A percentile compares a stretch with the other conserved stretches of the same genome.
phyloP scores from a whole-genome alignment of 2,888 invertebrate genomes.

The Hofmannophila pseudospretella region DNA sequence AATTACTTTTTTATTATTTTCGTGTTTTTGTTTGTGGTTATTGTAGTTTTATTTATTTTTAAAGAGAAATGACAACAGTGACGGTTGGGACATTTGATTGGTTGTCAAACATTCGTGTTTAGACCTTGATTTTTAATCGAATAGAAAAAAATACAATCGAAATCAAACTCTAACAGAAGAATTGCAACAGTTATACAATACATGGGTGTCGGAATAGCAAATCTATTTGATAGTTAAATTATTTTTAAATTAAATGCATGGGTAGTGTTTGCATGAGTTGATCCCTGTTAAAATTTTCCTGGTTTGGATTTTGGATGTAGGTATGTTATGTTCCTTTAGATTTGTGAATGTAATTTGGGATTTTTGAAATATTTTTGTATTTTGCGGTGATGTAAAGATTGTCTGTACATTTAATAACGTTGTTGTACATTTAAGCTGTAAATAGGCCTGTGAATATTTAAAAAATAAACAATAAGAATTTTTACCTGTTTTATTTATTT shows the following conservation, averaged over 20 bases:
- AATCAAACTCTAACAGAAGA: not conserved
- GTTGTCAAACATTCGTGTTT: not conserved
- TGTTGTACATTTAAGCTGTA: slow-evolving; percentile 47
- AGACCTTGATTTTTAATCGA: not conserved
- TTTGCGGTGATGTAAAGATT: slow-evolving; percentile 19
- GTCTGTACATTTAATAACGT: slow-evolving; percentile 14
- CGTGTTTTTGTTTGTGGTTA: too few relatives aligned
- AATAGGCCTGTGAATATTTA: slow-evolving; percentile 58
- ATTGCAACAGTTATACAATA: not conserved
- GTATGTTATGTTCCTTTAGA: slow-evolving; percentile 13
- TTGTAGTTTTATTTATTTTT: too few relatives aligned
- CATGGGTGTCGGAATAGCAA: slow-evolving; percentile 17
- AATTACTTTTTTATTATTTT: too few relatives aligned
- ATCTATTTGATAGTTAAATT: slow-evolving; percentile 40
- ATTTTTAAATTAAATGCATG: slow-evolving; percentile 53
- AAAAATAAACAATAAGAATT: slow-evolving; percentile 58
- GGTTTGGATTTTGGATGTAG: slow-evolving; percentile 14
- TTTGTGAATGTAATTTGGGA: not conserved
- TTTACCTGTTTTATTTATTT: slow-evolving; percentile 60
- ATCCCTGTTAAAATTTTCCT: slow-evolving; percentile 23
- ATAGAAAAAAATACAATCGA: not conserved
- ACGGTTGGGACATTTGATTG: not conserved
- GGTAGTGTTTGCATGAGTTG: slow-evolving; percentile 49
- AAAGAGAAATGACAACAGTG: not conserved
- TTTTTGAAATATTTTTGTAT: slow-evolving; percentile 19